Percentiles rank a stretch among this genome's conserved stretches.
phyloP scores from a whole-genome alignment of 2,888 invertebrate species.

The Acanthosoma haemorrhoidale region DNA sequence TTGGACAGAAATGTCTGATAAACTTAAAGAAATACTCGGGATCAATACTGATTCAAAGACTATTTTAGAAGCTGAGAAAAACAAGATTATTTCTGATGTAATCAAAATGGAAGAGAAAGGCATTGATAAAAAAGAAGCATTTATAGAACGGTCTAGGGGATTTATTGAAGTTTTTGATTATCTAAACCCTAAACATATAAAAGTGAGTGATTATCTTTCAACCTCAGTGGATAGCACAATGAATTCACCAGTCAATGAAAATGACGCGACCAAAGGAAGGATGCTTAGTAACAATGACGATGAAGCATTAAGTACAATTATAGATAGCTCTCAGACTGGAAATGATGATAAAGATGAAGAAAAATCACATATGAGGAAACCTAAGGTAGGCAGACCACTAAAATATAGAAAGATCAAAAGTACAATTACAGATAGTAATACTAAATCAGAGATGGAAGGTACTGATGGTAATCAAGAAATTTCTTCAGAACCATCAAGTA shows the following conservation, averaged over 20 bases:
- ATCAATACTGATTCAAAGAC: neutral
- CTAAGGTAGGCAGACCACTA: neutral
- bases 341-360: neutral
- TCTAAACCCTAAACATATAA: neutral
- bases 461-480: neutral
- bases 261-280: neutral
- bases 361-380: neutral
- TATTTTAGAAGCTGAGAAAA: neutral
- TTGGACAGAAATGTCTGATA: neutral
- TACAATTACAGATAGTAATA: neutral
- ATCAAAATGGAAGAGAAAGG: neutral
- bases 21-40: neutral
- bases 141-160: neutral
- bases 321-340: neutral
- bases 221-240: neutral
- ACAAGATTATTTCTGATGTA: neutral
- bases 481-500: neutral
- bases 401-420: neutral
- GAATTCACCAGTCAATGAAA: neutral
- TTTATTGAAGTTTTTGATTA: slow-evolving; percentile 1
- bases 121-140: neutral
- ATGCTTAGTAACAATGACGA: neutral
- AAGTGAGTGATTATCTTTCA: neutral
- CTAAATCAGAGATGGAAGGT: neutral
- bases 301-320: neutral